phyloP scores from a whole-genome alignment of 2,888 invertebrate species.

The Machimus rusticus region DNA sequence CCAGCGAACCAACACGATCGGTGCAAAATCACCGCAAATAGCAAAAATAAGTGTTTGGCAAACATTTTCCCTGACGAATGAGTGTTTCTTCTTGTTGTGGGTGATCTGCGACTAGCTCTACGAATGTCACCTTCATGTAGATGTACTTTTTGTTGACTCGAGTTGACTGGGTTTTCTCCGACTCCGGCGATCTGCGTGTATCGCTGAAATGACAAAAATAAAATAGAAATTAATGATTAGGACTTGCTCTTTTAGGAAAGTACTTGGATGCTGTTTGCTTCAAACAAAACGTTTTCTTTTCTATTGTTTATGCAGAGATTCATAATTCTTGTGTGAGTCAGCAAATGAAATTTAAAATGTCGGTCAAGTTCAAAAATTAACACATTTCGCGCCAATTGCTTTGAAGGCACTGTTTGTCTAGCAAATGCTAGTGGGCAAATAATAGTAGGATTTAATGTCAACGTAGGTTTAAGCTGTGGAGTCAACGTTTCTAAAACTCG shows the following conservation, averaged over 20 bases:
- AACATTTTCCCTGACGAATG: conserved; percentile 14
- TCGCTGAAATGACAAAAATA: background rate
- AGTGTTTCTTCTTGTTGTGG: background rate
- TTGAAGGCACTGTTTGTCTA: background rate
- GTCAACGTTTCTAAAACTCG: background rate
- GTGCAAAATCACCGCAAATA: conserved; percentile 25
- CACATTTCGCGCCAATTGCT: background rate
- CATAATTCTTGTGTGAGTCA: background rate
- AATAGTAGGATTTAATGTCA: background rate
- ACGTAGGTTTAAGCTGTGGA: background rate
- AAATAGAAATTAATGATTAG: background rate
- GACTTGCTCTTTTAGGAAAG: background rate
- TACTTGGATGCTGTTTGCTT: background rate
- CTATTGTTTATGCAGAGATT: background rate
- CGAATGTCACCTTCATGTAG: conserved; percentile 24
- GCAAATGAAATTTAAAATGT: background rate
- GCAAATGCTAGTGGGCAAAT: background rate
- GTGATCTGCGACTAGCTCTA: background rate
- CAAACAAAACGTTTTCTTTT: background rate
- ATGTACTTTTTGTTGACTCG: background rate
- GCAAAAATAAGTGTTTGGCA: conserved; percentile 33
- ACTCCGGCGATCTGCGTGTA: background rate
- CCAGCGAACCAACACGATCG: conserved; percentile 16
- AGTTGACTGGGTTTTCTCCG: background rate
- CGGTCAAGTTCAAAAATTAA: background rate